Evolutionary conservation across 2,888 invertebrate genomes (phyloP), one percentile per base, ranked within the genome.

Genomic region (Dione juno): DNA sequence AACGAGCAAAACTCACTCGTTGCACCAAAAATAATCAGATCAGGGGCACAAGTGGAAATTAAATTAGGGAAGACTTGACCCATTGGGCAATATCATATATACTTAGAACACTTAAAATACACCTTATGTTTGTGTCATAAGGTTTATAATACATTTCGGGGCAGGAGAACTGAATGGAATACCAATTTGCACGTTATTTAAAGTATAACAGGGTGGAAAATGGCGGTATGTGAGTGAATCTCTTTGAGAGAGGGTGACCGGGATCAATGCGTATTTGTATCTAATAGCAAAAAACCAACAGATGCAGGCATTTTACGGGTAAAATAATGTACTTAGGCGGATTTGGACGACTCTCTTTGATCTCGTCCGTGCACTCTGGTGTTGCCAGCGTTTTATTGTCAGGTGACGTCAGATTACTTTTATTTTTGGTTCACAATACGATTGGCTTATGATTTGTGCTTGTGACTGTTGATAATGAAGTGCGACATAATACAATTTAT

Each of bases 281-380:
- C 86, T 92, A 90, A 92, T 92, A 88, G 88, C 85, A 90, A 87
- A 92, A 92, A 91, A 90, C 84, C 90, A 91, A 89, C 92, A 93
- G 92, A 92, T 93, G 92, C 84, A 92, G 84, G 82, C 89, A 90
- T 92, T 93, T 92, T 90, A 93, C 90, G 91, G 92, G 88, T 90
- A 89, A 90, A 89, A 90, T 92, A 92, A 92, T 88, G 88, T 90
- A 86, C 90, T 92, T 92, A 92, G 87, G 79, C 79, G 89, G 90
- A 90, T 90, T 91, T 91, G 84, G 86, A 84, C 84, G 84, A 87
- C 84, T 81, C 81, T 81, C 91, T 92, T 92, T 92, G 92, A 93
- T 90, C 88, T 89, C 81, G 78, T 81, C 78, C 79, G 75, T 81
- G 82, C 83, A 81, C 81, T 80, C 75, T 73, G 74, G 74, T 76